Base-by-base conservation (phyloP, 2,888 invertebrate genomes). In the Ellobium chinense region DNA sequence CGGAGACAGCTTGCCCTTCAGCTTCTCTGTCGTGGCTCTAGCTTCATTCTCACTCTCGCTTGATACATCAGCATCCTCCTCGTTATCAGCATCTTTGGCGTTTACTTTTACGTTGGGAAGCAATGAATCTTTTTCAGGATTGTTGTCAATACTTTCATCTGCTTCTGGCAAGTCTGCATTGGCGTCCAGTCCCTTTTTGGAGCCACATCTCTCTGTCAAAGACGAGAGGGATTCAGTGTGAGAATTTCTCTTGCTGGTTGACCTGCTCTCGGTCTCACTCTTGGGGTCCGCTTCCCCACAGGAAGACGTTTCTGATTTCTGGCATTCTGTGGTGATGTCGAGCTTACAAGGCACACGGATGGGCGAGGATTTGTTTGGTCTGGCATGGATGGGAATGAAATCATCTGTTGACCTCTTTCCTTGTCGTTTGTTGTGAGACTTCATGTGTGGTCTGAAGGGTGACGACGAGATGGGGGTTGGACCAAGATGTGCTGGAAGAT, bases 221-320 rank as follows among this genome's bases (percentile, higher is more conserved):
- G 60, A 56, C 1, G 60, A 56, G 58, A 66, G 56, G 60, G 74
- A 80, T 37, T 80, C 80, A 0, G 80, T 80, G 9, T 56, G 72
- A 37, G 74, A 74, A 46, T 66, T 80, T 18, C 58, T 14, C 39
- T 74, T 68, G 39, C 68, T 66, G 56, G 63, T 27, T 1, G 24
- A 39, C 37, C 73, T 54, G 21, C 80, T 80, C 62, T 80, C 80
- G 27, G 80, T 80, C 34, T 80, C 80, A 65, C 80, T 80, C 9
- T 66, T 58, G 21, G 4, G 58, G 9, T 74, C 80, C 1, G 31
- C 60, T 4, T 72, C 75, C 18, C 39, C 21, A 4, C 60, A 39
- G 56, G 54, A 60, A 31, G 72, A 36, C 14, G 18, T 58, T 14
- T 24, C 58, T n/a, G 58, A 58, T 9, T 58, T 58, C 14, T 14